These are phyloP conservation scores for Coregonus clupeaformis DNA, from an alignment of 2,113 vertebrate species.

Conservation along the genomic window DNA sequence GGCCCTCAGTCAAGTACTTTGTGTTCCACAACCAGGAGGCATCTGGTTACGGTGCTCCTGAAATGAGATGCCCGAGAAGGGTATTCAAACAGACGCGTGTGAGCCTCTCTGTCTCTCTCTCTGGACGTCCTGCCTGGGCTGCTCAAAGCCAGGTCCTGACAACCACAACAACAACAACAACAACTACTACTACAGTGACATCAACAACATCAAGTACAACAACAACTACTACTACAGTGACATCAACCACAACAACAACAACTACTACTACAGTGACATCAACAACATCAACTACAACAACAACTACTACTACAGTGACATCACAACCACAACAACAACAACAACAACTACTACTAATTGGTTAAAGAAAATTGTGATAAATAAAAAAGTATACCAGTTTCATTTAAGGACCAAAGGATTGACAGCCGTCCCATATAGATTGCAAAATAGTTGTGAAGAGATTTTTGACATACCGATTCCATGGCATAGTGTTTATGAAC, in stretches of 20 bases:
- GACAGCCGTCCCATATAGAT: no score
- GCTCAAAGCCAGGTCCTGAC: neutral
- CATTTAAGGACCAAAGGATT: no score
- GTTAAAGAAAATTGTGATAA: no score
- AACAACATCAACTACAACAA: neutral
- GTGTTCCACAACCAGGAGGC: slow-evolving; percentile 83
- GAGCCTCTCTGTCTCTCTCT: slow-evolving; percentile 51
- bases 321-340: neutral
- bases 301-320: neutral
- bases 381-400: no score
- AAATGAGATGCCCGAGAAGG: slow-evolving; percentile 72
- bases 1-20: slow-evolving; percentile 91
- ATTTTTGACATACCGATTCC: no score
- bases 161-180: no score
- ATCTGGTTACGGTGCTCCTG: slow-evolving; percentile 83
- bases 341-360: neutral
- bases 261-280: neutral
- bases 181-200: no score
- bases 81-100: slow-evolving; percentile 70
- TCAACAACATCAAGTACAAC: neutral
- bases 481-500: no score
- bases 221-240: neutral
- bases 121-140: slow-evolving; percentile 56
- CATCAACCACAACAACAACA: neutral
- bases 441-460: no score